Evolutionary conservation across 2,888 invertebrate species (phyloP), one percentile per base, ranked within the genome.

Genomic region (Watsonalla binaria): DNA sequence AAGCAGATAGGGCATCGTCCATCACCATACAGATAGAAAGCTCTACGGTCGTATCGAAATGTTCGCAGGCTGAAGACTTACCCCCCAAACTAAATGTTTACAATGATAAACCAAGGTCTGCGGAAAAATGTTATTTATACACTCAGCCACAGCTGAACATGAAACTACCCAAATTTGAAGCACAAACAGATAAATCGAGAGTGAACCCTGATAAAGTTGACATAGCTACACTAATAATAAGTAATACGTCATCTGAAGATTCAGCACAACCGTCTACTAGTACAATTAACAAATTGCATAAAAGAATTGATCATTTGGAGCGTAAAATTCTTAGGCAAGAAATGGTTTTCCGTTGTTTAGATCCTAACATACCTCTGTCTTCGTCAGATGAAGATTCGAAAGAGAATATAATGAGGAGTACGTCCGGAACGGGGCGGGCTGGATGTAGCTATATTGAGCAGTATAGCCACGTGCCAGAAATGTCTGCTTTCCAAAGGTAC

Each of bases 371-470:
- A 60, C 68, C 74, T 54, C 58, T 81, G 56, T 82, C 86, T 62
- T 86, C 86, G 47, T 83, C 85, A 59, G 85, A 87, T 69, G 86
- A 84, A 61, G 83, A 81, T 59, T 63, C 68, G 48, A 78, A 76
- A 60, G 64, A 70, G 58, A 73, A 68, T 56, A 66, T 62, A 54
- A 80, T 74, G 74, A 79, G 61, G 64, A 64, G 65, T 49, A 58
- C 70, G 24, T 76, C 79, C 55, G 72, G 62, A 34, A 66, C 69
- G 2, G 78, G 65, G 5, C 74, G 77, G 45, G 76, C 88, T 11
- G 85, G 85, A 13, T 87, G 88, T 65, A 90, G 88, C 66, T 90
- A 88, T 60, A 79, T 90, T 57, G 82, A 89, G 53, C 86, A 87
- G 59, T 90, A 90, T 62, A 90, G 90, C 57, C 90, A 87, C 58